Evolutionary conservation across 1,140 invertebrate genomes (phyloP).

Genomic region (Sweltsa coloradensis): DNA sequence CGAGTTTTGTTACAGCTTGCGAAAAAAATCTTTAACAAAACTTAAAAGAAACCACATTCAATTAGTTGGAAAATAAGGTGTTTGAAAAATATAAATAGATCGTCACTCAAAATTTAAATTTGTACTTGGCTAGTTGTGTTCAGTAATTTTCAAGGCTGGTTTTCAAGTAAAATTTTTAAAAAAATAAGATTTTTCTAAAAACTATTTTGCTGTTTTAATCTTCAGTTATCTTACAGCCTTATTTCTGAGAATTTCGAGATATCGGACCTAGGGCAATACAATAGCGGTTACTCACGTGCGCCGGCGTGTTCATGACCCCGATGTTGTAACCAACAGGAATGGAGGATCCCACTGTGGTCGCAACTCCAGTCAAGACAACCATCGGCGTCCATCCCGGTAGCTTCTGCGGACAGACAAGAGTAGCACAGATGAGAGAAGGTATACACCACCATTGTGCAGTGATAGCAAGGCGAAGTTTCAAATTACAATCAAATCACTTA

Average conservation of each 20-base stretch:
- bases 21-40: too few relatives aligned
- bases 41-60: too few relatives aligned
- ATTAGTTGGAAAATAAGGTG: too few relatives aligned
- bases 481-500: too few relatives aligned
- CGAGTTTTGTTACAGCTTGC: too few relatives aligned
- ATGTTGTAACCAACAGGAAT: constrained; percentile 82
- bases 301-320: constrained; percentile 77
- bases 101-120: not conserved
- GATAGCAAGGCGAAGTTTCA: too few relatives aligned
- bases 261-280: not conserved
- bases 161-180: not conserved
- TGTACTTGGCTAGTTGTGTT: not conserved
- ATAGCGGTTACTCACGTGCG: constrained; percentile 48
- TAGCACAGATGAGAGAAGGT: too few relatives aligned
- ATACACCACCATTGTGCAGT: too few relatives aligned
- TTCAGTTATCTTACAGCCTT: not conserved
- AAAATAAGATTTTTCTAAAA: not conserved
- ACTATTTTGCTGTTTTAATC: not conserved
- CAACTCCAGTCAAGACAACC: constrained; percentile 43
- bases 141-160: not conserved
- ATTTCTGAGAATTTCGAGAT: not conserved
- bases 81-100: too few relatives aligned
- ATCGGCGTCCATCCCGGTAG: constrained; percentile 36
- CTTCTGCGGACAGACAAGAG: too few relatives aligned
- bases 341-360: constrained; percentile 65